phyloP scores from a whole-genome alignment of 1,140 invertebrate genomes.

The Drosophila tani region DNA sequence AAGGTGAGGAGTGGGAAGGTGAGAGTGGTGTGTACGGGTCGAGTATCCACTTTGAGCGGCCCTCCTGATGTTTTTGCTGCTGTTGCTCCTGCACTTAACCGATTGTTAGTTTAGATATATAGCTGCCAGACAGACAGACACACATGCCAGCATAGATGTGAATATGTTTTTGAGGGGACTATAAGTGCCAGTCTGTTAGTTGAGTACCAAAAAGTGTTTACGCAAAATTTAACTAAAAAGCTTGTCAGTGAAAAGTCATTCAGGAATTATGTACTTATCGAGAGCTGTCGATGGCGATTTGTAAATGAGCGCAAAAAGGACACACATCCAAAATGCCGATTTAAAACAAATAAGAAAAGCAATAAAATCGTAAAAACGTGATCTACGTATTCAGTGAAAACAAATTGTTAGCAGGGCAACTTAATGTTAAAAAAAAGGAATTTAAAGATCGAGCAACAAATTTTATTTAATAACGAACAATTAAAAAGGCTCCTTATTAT shows the following conservation, averaged over 20 bases:
- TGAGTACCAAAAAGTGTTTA: constrained; percentile 26
- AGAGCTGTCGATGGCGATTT: constrained; percentile 6
- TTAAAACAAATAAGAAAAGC: neutral
- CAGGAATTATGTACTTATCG: constrained; percentile 20
- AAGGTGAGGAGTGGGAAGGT: neutral
- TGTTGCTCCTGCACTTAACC: constrained; percentile 10
- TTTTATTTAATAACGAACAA: no score
- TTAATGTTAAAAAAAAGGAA: no score
- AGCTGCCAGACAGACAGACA: constrained; percentile 17
- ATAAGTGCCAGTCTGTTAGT: constrained; percentile 18
- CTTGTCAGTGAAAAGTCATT: constrained; percentile 9
- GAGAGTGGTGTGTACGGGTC: neutral
- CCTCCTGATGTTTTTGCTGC: constrained; percentile 16
- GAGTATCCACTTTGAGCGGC: constrained; percentile 28
- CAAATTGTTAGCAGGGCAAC: no score
- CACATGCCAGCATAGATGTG: constrained; percentile 4
- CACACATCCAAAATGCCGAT: neutral
- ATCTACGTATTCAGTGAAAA: no score
- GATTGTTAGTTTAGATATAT: constrained; percentile 45
- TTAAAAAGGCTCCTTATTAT: no score
- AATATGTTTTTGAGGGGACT: constrained; percentile 21
- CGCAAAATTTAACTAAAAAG: constrained; percentile 40
- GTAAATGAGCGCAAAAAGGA: neutral
- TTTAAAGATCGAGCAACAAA: no score
- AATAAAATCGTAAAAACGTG: no score